phyloP scores from a whole-genome alignment of 2,888 invertebrate species.

The Hypercompe scribonia region DNA sequence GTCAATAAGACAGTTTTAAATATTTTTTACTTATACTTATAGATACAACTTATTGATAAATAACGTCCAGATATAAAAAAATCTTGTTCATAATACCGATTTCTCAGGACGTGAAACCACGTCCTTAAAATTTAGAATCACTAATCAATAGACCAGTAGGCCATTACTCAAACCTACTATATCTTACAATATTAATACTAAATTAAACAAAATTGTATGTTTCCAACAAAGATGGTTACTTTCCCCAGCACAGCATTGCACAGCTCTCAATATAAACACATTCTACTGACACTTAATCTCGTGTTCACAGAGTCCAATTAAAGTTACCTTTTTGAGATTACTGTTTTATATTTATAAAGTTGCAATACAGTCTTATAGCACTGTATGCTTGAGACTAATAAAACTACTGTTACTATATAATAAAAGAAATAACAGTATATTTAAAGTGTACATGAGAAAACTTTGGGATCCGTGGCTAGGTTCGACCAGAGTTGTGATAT shows the following conservation, averaged over 20 bases:
- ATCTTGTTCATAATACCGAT: too few relatives aligned
- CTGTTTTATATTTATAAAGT: background rate
- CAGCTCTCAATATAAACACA: background rate
- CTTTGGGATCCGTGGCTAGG: too few relatives aligned
- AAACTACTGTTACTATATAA: background rate
- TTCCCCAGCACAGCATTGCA: background rate
- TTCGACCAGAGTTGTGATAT: too few relatives aligned
- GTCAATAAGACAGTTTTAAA: too few relatives aligned
- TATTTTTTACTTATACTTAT: too few relatives aligned
- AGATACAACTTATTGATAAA: too few relatives aligned
- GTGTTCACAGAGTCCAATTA: background rate
- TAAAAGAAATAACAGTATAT: background rate
- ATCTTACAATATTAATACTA: background rate
- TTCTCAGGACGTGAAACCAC: too few relatives aligned
- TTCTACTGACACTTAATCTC: background rate
- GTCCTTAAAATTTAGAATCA: too few relatives aligned
- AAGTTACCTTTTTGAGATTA: background rate
- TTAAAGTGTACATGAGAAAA: too few relatives aligned
- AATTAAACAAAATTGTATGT: background rate
- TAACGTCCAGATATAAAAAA: too few relatives aligned
- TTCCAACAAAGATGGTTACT: background rate
- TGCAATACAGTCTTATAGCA: background rate
- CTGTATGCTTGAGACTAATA: background rate
- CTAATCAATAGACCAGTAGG: background rate
- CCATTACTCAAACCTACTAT: background rate